Evolutionary conservation across 2,797 vertebrate genomes (phyloP).

Genomic region (Champsocephalus gunnari): DNA sequence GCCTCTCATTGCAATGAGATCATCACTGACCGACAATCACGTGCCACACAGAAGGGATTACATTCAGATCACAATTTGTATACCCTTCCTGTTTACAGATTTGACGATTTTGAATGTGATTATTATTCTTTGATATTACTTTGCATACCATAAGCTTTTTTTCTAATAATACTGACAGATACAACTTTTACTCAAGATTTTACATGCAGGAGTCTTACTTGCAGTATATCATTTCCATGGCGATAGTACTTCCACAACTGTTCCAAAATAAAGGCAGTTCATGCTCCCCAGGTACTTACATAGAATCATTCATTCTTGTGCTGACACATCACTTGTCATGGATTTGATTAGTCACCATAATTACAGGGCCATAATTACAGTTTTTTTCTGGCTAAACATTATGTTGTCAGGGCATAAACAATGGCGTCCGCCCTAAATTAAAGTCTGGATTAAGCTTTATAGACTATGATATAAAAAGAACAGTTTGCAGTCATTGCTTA

Average conservation of each 20-base stretch:
- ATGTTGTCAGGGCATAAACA: constrained; percentile 42
- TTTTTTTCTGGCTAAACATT: constrained; percentile 21
- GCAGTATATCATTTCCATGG: background rate
- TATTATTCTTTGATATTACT: background rate
- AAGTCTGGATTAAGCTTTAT: constrained; percentile 33
- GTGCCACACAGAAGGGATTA: constrained; percentile 17
- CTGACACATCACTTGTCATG: constrained; percentile 20
- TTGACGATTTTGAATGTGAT: background rate
- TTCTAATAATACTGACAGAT: background rate
- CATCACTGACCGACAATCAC: constrained; percentile 47
- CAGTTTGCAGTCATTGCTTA: background rate
- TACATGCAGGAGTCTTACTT: background rate
- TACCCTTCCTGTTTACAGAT: background rate
- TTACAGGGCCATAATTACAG: constrained; percentile 10
- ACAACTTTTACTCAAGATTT: background rate
- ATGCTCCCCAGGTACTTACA: constrained; percentile 8
- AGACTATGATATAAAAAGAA: constrained; percentile 11
- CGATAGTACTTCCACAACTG: background rate
- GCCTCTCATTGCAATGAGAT: constrained; percentile 59
- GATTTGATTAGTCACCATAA: constrained; percentile 28
- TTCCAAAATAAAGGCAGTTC: background rate
- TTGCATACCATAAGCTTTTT: background rate
- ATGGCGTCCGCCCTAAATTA: constrained; percentile 24
- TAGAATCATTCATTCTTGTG: constrained; percentile 13
- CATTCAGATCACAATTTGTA: too few species aligned